Conservation (phyloP, 2,888 invertebrate genomes). For the Philereme vetulata region DNA sequence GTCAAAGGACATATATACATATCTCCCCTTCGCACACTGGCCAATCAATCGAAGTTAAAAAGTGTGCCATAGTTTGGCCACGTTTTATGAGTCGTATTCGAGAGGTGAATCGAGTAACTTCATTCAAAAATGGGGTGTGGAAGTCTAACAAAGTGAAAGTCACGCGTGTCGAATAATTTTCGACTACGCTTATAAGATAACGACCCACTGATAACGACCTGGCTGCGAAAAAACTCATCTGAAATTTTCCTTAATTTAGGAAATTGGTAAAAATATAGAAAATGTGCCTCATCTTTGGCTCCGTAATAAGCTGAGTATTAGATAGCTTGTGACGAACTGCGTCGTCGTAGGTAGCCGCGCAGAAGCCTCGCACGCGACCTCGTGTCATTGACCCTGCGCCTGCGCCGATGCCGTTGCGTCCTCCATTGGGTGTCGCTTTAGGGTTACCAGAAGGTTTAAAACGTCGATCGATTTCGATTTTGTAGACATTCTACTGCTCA, state of each 20-base stretch:
- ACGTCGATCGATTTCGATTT: too few species aligned
- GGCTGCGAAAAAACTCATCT: too few species aligned
- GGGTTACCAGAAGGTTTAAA: conserved; percentile 44
- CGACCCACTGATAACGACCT: too few species aligned
- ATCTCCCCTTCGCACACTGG: neutral
- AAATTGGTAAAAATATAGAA: too few species aligned
- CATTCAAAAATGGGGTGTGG: too few species aligned
- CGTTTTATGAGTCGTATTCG: neutral
- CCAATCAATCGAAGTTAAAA: neutral
- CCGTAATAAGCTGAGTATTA: conserved; percentile 2
- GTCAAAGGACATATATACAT: neutral
- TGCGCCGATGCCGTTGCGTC: conserved; percentile 56
- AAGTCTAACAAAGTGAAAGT: too few species aligned
- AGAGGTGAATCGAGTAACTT: too few species aligned
- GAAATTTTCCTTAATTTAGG: too few species aligned
- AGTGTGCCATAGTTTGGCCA: neutral
- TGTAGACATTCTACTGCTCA: too few species aligned
- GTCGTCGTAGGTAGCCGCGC: conserved; percentile 40
- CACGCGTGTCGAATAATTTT: too few species aligned
- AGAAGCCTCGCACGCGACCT: conserved; percentile 70
- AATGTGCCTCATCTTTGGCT: too few species aligned
- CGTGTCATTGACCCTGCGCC: conserved; percentile 71
- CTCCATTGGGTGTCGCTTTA: conserved; percentile 54
- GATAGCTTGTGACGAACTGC: conserved; percentile 10
- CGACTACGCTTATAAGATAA: too few species aligned